phyloP scores from a whole-genome alignment of 2,797 vertebrate species.

The Carapus acus region DNA sequence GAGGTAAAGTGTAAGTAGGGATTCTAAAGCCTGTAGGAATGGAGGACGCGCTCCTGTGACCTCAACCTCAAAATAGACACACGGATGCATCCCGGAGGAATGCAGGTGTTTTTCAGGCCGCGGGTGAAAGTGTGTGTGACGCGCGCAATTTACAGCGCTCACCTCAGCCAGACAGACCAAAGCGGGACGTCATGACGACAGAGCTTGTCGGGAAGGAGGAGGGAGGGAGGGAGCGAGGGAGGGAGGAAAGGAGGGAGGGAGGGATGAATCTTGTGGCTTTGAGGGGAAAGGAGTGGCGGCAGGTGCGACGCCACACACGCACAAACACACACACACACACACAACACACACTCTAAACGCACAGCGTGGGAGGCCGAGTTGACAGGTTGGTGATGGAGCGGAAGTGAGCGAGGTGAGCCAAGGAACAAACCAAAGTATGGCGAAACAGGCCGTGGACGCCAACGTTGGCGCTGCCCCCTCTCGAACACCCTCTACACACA shows the following conservation, averaged over 20 bases:
- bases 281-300: constrained; percentile 31
- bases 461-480: constrained; percentile 10
- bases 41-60: constrained; percentile 33
- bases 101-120: constrained; percentile 13
- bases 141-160: constrained; percentile 32
- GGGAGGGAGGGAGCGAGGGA: no score
- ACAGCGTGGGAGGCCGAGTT: constrained; percentile 45
- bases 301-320: constrained; percentile 54
- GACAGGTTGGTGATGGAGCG: constrained; percentile 41
- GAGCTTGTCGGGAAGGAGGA: constrained; percentile 22
- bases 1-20: constrained; percentile 4
- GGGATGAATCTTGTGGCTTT: no score
- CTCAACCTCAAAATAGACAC: constrained; percentile 44
- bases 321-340: no score
- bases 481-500: no score
- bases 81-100: constrained; percentile 18
- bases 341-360: constrained; percentile 50
- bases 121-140: constrained; percentile 16
- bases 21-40: no score
- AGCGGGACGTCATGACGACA: constrained; percentile 11
- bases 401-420: constrained; percentile 27
- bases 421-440: constrained; percentile 31
- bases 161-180: constrained; percentile 33
- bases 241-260: no score
- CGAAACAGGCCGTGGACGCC: constrained; percentile 53